These are phyloP conservation scores for Ptychochromis oligacanthus DNA, from an alignment of 2,113 vertebrate genomes.

Conservation along the genomic window DNA sequence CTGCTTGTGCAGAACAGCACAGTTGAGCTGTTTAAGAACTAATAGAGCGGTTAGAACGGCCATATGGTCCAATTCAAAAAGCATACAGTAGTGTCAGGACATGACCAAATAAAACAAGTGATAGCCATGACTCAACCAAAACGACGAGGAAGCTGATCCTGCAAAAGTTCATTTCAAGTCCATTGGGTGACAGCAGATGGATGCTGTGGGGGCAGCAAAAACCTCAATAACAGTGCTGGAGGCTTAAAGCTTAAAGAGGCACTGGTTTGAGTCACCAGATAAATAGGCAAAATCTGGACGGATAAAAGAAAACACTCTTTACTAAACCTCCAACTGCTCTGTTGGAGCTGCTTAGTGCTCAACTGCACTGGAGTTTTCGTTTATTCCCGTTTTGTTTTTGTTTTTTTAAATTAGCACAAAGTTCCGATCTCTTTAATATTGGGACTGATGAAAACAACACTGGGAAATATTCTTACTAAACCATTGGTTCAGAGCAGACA, in stretches of 20 bases:
- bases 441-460: background rate
- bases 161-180: conserved; percentile 13
- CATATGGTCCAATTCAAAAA: conserved; percentile 20
- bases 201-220: conserved; percentile 17
- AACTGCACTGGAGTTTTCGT: background rate
- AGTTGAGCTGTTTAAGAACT: conserved; percentile 41
- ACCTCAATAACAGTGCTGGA: background rate
- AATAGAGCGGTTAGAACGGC: conserved; percentile 23
- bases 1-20: conserved; percentile 6
- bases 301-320: background rate
- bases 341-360: background rate
- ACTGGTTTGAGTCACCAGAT: conserved; percentile 23
- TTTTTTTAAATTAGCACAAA: background rate
- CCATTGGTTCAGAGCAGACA: background rate
- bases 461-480: background rate
- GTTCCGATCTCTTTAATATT: background rate
- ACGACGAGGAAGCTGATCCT: background rate
- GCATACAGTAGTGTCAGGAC: background rate
- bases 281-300: conserved; percentile 25
- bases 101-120: background rate
- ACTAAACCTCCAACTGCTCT: conserved; percentile 20
- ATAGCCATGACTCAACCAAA: conserved; percentile 7
- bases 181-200: conserved; percentile 22
- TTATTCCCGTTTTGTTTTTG: too few species aligned
- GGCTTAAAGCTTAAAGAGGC: conserved; percentile 14